These are phyloP conservation scores for Hestina assimilis DNA, from an alignment of 1,140 invertebrate species.

Conservation along the genomic window DNA sequence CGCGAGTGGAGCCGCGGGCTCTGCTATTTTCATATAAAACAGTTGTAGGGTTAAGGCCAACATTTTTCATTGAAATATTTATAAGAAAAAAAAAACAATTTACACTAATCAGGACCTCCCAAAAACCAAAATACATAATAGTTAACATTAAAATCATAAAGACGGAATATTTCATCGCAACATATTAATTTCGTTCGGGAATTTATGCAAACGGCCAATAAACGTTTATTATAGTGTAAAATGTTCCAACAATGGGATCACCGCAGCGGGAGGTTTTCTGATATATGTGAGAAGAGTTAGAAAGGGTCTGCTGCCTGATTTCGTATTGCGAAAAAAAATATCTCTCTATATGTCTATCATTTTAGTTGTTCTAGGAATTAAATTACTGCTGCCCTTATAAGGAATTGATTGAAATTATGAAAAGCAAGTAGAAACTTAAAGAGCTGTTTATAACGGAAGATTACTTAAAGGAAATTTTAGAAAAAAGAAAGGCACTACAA, in stretches of 20 bases:
- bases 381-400: too few species aligned
- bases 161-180: slow-evolving; percentile 31
- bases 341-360: too few species aligned
- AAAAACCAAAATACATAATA: slow-evolving; percentile 14
- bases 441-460: slow-evolving; percentile 19
- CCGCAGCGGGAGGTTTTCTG: slow-evolving; percentile 28
- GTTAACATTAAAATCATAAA: slow-evolving; percentile 8
- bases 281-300: slow-evolving; percentile 6
- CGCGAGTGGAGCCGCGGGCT: too few species aligned
- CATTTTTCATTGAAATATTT: background rate
- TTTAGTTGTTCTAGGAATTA: too few species aligned
- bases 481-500: slow-evolving; percentile 18
- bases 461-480: slow-evolving; percentile 20
- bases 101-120: slow-evolving; percentile 11
- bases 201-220: slow-evolving; percentile 53
- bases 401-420: slow-evolving; percentile 8
- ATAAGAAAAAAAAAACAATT: background rate
- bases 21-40: too few species aligned
- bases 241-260: slow-evolving; percentile 2
- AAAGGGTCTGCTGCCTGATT: background rate
- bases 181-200: slow-evolving; percentile 33
- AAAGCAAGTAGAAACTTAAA: slow-evolving; percentile 15
- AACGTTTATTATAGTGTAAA: slow-evolving; percentile 7
- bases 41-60: too few species aligned
- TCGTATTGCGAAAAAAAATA: background rate